Evolutionary conservation across 1,140 invertebrate species (phyloP), one percentile per base, ranked within the genome.

Genomic region (Drosophila carrolli): DNA sequence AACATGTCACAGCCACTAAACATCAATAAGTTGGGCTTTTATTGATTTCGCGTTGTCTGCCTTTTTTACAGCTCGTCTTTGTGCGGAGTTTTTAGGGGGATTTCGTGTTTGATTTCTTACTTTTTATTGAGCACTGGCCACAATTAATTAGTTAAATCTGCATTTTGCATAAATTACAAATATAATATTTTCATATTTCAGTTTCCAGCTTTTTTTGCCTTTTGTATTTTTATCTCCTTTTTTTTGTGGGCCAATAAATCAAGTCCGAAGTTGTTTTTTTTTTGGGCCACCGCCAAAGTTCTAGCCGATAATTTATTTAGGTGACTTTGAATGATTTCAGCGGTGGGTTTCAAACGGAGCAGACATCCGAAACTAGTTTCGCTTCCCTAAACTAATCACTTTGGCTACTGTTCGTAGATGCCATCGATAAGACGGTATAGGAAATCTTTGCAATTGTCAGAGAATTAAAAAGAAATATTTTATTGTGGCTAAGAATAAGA

Each of bases 81-180:
- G 82, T 88, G 83, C 80, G 61, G 85, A 86, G 75, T 66, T 62
- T 84, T 85, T 81, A 72, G 65, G 54, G 73, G 47, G 67, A 65
- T 60, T 78, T 72, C 55, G 53, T 72, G 54, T 72, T 78, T 41
- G 29, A 62, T 79, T 66, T 78, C 44, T 54, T 27, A 63, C 51
- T 68, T 84, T 86, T 78, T 86, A 89, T 84, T 89, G 84, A 72
- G 78, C 76, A 81, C 83, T 89, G 84, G 79, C 84, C 76, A 88
- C 80, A 88, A 88, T 88, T 88, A 88, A 88, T 88, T 88, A 89
- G 84, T 14, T 74, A 78, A 88, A 88, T 89, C 84, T 84, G 80
- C 84, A 89, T 88, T 88, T 88, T 88, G 84, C 84, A 88, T 88
- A 89, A 89, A 89, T 88, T 88, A 88, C 82, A 72, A 78, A 89